These are phyloP conservation scores for Raja brachyura DNA, from an alignment of 2,113 vertebrate species.

Conservation along the genomic window DNA sequence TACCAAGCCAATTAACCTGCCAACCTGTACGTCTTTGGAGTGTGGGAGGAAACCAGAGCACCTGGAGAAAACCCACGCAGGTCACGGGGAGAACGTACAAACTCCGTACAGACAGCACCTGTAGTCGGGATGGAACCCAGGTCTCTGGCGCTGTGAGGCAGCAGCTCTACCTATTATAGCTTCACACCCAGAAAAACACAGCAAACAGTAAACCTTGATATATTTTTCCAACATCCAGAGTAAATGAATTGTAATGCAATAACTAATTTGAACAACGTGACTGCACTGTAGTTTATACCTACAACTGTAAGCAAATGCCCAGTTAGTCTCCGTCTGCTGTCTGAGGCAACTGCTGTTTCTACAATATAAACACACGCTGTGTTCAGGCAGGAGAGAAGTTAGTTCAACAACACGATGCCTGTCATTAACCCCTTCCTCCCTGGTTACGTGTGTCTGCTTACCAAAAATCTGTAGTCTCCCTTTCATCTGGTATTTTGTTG, in stretches of 20 bases:
- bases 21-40: no score
- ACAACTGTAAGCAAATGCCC: not conserved
- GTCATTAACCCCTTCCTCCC: not conserved
- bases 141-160: no score
- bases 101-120: no score
- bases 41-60: no score
- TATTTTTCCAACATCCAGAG: not conserved
- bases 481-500: no score
- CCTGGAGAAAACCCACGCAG: no score
- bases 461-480: no score
- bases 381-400: not conserved
- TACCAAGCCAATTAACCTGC: no score
- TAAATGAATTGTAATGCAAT: not conserved
- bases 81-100: no score
- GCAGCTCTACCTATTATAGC: no score
- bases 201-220: not conserved
- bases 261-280: not conserved
- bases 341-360: not conserved
- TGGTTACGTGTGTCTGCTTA: no score
- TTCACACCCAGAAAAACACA: not conserved
- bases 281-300: not conserved
- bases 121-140: no score
- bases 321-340: not conserved
- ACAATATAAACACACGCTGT: not conserved
- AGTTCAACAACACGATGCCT: not conserved